Evolutionary conservation across 2,113 vertebrate species (phyloP), one percentile per base, ranked within the genome.

Genomic region (Calidris pugnax): DNA sequence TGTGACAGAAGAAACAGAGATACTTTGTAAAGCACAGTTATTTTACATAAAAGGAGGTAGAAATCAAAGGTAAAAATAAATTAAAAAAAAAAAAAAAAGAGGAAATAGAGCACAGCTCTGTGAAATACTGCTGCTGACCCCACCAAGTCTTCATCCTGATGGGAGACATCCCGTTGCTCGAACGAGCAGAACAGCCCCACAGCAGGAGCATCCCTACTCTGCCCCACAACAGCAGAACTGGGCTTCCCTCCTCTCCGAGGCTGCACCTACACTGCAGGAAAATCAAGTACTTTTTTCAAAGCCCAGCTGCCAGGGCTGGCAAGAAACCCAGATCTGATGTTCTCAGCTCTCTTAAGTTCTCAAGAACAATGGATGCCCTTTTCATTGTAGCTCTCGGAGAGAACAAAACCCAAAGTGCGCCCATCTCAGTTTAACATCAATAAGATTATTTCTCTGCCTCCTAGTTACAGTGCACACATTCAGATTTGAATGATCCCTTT

Each of bases 1-100:
- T 98, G 89, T 33, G 55, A 77, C 47, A 84, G 73, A 95, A 95
- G 35, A 93, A 66, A 64, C 45, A 78, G 23, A 47, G 74, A 76
- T 0, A 1, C 4, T 2, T 37, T 74, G 39, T 90, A 90, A 96
- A 85, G 53, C 28, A 68, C 47, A n/a, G 9, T 19, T 79, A 37
- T 76, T 85, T 74, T 78, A 64, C 1, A 3, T 39, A 89, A 63
- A 89, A 80, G 33, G 41, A 81, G 11, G 30, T 33, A 55, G 85
- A 95, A 90, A 74, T 24, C 12, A 6, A 67, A 89, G 23, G 48
- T 48, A 48, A 48, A 48, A 48, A 23, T 15, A 43, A 43, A 43
- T 43, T 43, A 12, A 41, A 41, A 41, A 41, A 41, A 41, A 39
- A 48, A 48, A 23, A 48, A 48, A 48, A 48, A 12, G 24, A 62